phyloP scores from a whole-genome alignment of 2,113 vertebrate species.

The Campylomormyrus tamandua region DNA sequence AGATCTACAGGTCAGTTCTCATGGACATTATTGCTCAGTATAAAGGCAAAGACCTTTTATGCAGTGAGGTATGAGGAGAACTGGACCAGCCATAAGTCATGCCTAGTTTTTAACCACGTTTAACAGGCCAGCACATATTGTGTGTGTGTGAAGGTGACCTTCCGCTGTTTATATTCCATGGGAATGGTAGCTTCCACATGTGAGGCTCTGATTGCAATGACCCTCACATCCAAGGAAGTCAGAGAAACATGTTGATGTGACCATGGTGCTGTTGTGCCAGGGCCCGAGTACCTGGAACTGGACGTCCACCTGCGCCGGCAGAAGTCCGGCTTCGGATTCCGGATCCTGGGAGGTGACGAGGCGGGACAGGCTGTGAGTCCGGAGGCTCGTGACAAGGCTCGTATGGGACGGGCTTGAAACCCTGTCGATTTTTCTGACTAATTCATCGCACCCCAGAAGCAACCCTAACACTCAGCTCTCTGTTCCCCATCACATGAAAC shows the following conservation, averaged over 20 bases:
- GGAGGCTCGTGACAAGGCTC: slow-evolving; percentile 66
- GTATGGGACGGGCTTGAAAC: slow-evolving; percentile 59
- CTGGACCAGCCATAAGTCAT: background rate
- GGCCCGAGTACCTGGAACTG: slow-evolving; percentile 83
- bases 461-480: slow-evolving; percentile 24
- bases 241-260: background rate
- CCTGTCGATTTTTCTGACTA: slow-evolving; percentile 43
- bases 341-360: slow-evolving; percentile 95
- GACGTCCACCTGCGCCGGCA: slow-evolving; percentile 92
- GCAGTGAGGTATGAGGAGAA: background rate
- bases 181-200: background rate
- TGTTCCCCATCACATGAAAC: background rate
- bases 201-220: background rate
- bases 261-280: slow-evolving; percentile 41
- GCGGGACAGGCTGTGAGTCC: slow-evolving; percentile 94
- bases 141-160: background rate
- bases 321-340: slow-evolving; percentile 96
- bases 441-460: background rate
- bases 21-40: background rate
- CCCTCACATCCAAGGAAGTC: background rate
- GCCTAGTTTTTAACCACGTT: background rate
- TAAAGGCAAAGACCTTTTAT: background rate
- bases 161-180: background rate
- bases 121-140: background rate
- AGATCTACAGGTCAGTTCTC: background rate